Evolutionary conservation across 1,140 invertebrate genomes (phyloP).

Genomic region (Berghia stephanieae): DNA sequence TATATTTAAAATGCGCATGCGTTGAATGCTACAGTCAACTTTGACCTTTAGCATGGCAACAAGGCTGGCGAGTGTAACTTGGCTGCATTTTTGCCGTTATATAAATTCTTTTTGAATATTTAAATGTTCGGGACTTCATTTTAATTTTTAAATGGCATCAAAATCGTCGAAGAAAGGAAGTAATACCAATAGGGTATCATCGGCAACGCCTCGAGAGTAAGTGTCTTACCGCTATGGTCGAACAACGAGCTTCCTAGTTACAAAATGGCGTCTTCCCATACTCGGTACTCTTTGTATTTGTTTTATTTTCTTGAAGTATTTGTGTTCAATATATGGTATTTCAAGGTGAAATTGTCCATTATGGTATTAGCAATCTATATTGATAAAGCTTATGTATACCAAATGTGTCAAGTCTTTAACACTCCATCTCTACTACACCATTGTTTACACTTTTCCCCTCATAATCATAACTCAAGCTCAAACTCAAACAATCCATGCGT

Average conservation of each 20-base stretch:
- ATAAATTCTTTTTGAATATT: background rate
- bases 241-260: conserved; percentile 53
- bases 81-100: background rate
- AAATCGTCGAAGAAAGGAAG: conserved; percentile 55
- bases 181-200: conserved; percentile 49
- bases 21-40: conserved; percentile 25
- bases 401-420: background rate
- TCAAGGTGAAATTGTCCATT: too few relatives aligned
- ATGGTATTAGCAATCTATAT: background rate
- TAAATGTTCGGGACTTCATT: conserved; percentile 15
- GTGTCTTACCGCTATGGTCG: conserved; percentile 28
- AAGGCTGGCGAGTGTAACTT: background rate
- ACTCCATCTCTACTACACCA: background rate
- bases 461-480: too few relatives aligned
- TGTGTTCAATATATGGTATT: too few relatives aligned
- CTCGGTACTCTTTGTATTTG: background rate
- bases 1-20: background rate
- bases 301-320: background rate
- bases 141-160: conserved; percentile 45
- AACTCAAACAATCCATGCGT: too few relatives aligned
- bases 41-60: conserved; percentile 45
- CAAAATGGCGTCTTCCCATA: conserved; percentile 56
- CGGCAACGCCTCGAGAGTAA: conserved; percentile 61
- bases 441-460: background rate
- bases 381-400: background rate